Evolutionary conservation across 2,888 invertebrate species (phyloP).

Genomic region (Trachelus troglodyta): DNA sequence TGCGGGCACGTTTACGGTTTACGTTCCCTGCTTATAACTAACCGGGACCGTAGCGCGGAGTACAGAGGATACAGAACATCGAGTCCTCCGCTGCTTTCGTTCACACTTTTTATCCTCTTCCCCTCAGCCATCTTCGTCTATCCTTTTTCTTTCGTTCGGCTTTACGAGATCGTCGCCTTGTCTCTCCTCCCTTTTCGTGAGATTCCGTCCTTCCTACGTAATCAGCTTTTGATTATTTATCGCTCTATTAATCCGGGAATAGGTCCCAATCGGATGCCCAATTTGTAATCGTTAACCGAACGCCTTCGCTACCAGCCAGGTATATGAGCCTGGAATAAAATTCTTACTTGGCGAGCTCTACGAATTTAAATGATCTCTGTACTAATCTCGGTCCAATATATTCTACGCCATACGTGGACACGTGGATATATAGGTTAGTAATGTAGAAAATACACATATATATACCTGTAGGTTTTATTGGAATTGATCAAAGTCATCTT

Average conservation of each 20-base stretch:
- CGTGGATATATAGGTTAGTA: not conserved
- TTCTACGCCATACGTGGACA: not conserved
- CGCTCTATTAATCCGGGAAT: conserved; percentile 60
- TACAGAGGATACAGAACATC: conserved; percentile 36
- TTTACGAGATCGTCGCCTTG: conserved; percentile 4
- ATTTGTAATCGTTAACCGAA: conserved; percentile 62
- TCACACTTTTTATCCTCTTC: not conserved
- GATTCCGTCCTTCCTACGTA: conserved; percentile 37
- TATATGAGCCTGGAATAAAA: not conserved
- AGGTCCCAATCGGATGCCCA: conserved; percentile 55
- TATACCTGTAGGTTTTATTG: not conserved
- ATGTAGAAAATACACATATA: not conserved
- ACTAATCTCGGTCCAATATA: not conserved
- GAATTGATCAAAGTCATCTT: not conserved
- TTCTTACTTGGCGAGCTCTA: not conserved
- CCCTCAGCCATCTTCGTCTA: conserved; percentile 18
- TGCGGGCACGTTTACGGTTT: conserved; percentile 59
- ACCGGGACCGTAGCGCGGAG: conserved; percentile 20
- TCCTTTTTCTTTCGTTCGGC: conserved; percentile 13
- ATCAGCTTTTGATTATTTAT: conserved; percentile 63
- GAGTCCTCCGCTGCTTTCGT: conserved; percentile 12
- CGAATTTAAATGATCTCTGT: not conserved
- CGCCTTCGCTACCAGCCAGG: not conserved
- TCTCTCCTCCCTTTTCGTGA: not conserved
- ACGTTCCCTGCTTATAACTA: conserved; percentile 53